Evolutionary conservation across 2,888 invertebrate species (phyloP), one percentile per base, ranked within the genome.

Genomic region (Biston stratarius): DNA sequence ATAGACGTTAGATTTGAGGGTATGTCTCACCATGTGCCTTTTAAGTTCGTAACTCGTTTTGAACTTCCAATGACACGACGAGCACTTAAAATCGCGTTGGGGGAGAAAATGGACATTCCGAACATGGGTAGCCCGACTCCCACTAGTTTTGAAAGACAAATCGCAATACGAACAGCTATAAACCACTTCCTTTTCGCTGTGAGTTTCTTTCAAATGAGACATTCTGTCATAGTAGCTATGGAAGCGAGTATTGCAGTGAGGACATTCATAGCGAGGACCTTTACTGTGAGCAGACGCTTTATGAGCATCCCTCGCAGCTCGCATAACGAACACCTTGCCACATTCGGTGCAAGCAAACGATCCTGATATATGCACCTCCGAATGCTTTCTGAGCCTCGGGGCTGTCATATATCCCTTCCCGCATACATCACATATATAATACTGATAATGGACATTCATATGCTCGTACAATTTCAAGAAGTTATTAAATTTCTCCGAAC

Each of bases 391-490:
- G 61, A 93, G 64, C 24, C 93, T 82, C 0, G 85, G 85, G 1
- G 88, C 90, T 0, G 93, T 91, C 91, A 92, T 92, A 63, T 87
- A 94, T 0, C 92, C 93, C 71, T 93, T 93, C 0, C 93, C 93
- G 64, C 93, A 94, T 5, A 83, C 90, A 0, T 91, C 83, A 69
- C 93, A 94, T 51, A 93, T 92, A 34, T 91, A 91, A 74, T 92
- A 88, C 69, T 93, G 92, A 42, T 93, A 93, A 68, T 94, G 93
- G 0, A 82, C 66, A 60, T 93, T 93, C 92, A 93, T 93, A 48
- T 94, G 93, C 66, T 93, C 91, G 70, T 92, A 92, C 0, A 94
- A 79, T 77, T 92, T 92, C 0, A 93, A 74, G 63, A 92, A 92
- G 49, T 90, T 92, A 61, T 92, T 92, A 71, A 92, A 93, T 38